Evolutionary conservation across 2,888 invertebrate genomes (phyloP).

Genomic region (Drosophila monieri): DNA sequence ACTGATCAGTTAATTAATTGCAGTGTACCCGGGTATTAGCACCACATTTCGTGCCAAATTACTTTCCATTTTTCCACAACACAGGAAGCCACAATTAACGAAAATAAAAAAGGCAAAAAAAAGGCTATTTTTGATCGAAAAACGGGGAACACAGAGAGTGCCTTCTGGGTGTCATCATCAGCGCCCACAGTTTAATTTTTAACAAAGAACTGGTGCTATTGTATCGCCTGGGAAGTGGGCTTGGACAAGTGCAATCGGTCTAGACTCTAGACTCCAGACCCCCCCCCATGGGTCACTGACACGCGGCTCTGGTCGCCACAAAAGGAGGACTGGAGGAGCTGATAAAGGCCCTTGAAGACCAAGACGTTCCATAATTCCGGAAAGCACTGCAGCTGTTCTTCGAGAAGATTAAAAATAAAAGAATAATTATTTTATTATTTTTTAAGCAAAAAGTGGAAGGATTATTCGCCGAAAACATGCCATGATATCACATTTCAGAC

Average conservation of each 20-base stretch:
- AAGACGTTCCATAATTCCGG: neutral
- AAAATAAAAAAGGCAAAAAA: conserved; percentile 4
- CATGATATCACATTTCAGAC: neutral
- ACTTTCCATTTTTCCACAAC: conserved; percentile 67
- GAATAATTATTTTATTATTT: too few species aligned
- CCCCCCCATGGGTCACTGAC: conserved; percentile 1
- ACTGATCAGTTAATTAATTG: conserved; percentile 59
- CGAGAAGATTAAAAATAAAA: too few species aligned
- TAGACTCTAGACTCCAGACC: neutral
- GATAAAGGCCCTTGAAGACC: neutral
- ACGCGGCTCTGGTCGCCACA: neutral
- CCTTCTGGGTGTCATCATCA: conserved; percentile 1
- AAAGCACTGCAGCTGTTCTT: too few species aligned
- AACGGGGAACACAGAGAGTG: neutral
- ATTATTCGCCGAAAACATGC: neutral
- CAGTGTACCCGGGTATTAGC: neutral
- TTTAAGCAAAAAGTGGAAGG: too few species aligned
- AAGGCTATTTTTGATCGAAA: neutral
- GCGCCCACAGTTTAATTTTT: neutral
- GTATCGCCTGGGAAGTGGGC: neutral
- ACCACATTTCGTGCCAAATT: conserved; percentile 60
- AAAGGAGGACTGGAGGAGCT: neutral
- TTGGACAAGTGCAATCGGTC: neutral
- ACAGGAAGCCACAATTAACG: conserved; percentile 69
- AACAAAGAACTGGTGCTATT: neutral